Conservation (phyloP, 1,140 invertebrate genomes). For the Zophobas atratus region DNA sequence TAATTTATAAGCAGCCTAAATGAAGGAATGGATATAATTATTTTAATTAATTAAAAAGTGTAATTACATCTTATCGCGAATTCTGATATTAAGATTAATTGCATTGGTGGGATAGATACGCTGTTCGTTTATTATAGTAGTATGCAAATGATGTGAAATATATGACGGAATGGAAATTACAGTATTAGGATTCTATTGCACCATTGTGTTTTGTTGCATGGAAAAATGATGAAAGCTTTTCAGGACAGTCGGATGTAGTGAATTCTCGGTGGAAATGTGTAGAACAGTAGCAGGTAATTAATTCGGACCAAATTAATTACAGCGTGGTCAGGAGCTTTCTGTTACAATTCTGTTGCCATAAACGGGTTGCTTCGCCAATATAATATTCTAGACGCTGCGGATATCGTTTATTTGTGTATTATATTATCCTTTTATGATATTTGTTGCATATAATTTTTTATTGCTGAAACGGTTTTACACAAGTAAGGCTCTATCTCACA, state of each 20-base stretch:
- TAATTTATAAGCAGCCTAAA: conserved; percentile 33
- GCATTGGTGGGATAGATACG: conserved; percentile 32
- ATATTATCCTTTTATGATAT: too few species aligned
- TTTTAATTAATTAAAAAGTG: conserved; percentile 47
- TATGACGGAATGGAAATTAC: conserved; percentile 43
- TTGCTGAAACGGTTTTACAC: too few species aligned
- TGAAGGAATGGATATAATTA: conserved; percentile 42
- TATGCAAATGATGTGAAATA: conserved; percentile 49
- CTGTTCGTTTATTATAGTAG: conserved; percentile 14
- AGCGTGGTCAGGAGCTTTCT: neutral
- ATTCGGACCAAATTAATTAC: neutral
- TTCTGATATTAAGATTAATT: conserved; percentile 49
- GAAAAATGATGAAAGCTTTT: conserved; percentile 34
- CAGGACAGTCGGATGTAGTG: neutral
- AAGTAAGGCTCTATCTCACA: too few species aligned
- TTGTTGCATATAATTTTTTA: too few species aligned
- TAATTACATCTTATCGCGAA: conserved; percentile 37
- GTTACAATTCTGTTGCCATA: neutral
- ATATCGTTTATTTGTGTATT: too few species aligned
- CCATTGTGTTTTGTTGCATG: conserved; percentile 34
- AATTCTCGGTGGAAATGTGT: conserved; percentile 8
- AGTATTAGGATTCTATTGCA: conserved; percentile 34
- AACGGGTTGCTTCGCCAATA: too few species aligned
- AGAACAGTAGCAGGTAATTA: neutral
- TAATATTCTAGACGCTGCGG: too few species aligned